Evolutionary conservation across 2,888 invertebrate genomes (phyloP).

Genomic region (Brassicogethes aeneus): DNA sequence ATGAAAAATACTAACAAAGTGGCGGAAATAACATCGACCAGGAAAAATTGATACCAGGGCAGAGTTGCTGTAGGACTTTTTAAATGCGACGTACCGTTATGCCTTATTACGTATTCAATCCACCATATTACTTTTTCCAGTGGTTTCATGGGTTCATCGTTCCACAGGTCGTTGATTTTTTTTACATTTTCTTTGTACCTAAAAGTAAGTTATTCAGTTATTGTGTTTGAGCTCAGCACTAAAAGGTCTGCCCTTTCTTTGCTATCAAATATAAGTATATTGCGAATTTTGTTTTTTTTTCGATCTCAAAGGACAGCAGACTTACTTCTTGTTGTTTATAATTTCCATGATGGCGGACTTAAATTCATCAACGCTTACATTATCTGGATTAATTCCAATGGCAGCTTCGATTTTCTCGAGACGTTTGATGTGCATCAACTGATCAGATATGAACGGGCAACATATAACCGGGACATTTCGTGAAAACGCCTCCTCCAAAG

Average conservation of each 20-base stretch:
- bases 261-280: no score
- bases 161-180: slow-evolving; percentile 2
- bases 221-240: no score
- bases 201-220: slow-evolving; percentile 1
- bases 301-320: no score
- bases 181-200: slow-evolving; percentile 5
- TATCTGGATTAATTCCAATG: neutral
- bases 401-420: slow-evolving; percentile 4
- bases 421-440: slow-evolving; percentile 5
- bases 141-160: slow-evolving; percentile 7
- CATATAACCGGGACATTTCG: slow-evolving; percentile 8
- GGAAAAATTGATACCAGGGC: slow-evolving; percentile 7
- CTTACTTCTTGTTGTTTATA: slow-evolving; percentile 8
- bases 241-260: no score
- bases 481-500: slow-evolving; percentile 10
- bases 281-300: no score
- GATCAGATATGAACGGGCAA: slow-evolving; percentile 8
- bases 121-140: slow-evolving; percentile 12
- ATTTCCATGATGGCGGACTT: slow-evolving; percentile 9
- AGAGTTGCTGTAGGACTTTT: slow-evolving; percentile 33
- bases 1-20: neutral
- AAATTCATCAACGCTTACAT: slow-evolving; percentile 4
- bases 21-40: slow-evolving; percentile 5
- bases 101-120: slow-evolving; percentile 3
- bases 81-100: slow-evolving; percentile 36